These are phyloP conservation scores for Halichoeres trimaculatus DNA, from an alignment of 2,113 vertebrate species.

Conservation along the genomic window DNA sequence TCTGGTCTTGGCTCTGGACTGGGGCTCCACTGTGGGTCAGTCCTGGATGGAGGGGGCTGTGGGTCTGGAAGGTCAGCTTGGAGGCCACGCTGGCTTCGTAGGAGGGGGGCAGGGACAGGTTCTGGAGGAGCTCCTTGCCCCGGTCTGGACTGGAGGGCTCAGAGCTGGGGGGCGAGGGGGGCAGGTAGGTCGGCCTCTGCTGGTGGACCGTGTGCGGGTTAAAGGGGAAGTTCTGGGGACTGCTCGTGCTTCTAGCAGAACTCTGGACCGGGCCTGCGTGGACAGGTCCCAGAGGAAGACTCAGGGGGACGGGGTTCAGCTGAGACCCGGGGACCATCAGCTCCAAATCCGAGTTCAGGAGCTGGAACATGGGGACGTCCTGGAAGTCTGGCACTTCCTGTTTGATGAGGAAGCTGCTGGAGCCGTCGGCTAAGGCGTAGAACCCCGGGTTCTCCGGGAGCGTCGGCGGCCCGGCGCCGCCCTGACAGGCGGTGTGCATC, in stretches of 20 bases:
- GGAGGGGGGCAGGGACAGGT: conserved; percentile 92
- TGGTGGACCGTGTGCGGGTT: conserved; percentile 81
- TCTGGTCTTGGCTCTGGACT: conserved; percentile 35
- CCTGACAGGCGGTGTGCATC: conserved; percentile 87
- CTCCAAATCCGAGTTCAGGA: conserved; percentile 93
- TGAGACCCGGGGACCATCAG: conserved; percentile 84
- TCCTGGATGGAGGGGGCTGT: conserved; percentile 8
- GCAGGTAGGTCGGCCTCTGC: conserved; percentile 89
- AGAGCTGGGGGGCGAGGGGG: conserved; percentile 94
- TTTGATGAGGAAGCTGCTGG: conserved; percentile 90
- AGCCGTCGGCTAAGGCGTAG: conserved; percentile 84
- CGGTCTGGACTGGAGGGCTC: conserved; percentile 94
- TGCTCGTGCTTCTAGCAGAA: conserved; percentile 84
- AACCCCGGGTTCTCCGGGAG: conserved; percentile 90
- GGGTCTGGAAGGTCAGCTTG: conserved; percentile 89
- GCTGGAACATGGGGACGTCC: conserved; percentile 92
- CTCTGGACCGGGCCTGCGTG: conserved; percentile 83
- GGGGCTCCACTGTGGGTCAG: conserved; percentile 34
- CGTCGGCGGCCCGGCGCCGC: conserved; percentile 74
- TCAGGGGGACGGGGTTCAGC: conserved; percentile 84
- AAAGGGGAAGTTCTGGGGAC: conserved; percentile 83
- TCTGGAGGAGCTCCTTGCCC: conserved; percentile 91
- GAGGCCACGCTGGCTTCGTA: conserved; percentile 95
- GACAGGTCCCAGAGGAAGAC: conserved; percentile 86
- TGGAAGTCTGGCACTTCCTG: conserved; percentile 94